These are phyloP conservation scores for Thumatha senex DNA, from an alignment of 2,888 invertebrate species.

Conservation along the genomic window DNA sequence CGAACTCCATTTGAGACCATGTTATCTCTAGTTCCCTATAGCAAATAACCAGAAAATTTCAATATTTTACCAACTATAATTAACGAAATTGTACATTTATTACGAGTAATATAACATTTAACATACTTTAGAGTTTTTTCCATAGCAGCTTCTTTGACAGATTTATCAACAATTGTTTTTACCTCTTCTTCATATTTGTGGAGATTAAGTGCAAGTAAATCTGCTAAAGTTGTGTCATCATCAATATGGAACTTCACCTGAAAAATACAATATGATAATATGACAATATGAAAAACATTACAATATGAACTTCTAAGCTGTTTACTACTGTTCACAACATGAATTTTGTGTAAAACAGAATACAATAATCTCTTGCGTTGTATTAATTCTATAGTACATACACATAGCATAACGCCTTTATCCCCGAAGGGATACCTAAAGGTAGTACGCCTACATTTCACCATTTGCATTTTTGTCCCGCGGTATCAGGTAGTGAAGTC, in stretches of 20 bases:
- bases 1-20: constrained; percentile 93
- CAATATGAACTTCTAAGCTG: too few relatives aligned
- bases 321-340: too few relatives aligned
- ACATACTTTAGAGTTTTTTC: constrained; percentile 90
- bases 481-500: too few relatives aligned
- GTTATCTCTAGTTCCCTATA: constrained; percentile 89
- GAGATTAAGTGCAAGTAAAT: constrained; percentile 92
- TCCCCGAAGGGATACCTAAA: too few relatives aligned
- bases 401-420: too few relatives aligned
- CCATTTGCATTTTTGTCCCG: too few relatives aligned
- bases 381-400: too few relatives aligned
- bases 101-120: neutral
- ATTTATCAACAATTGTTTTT: constrained; percentile 97
- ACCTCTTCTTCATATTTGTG: constrained; percentile 98
- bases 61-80: too few relatives aligned
- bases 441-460: too few relatives aligned
- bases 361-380: too few relatives aligned
- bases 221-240: constrained; percentile 93
- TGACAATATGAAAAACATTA: too few relatives aligned
- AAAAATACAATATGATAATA: neutral
- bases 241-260: constrained; percentile 92
- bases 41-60: neutral
- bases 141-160: constrained; percentile 98
- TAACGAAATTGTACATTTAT: neutral
- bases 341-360: too few relatives aligned